Base-by-base conservation (phyloP, 2,888 invertebrate genomes). In the Geotrupes spiniger region DNA sequence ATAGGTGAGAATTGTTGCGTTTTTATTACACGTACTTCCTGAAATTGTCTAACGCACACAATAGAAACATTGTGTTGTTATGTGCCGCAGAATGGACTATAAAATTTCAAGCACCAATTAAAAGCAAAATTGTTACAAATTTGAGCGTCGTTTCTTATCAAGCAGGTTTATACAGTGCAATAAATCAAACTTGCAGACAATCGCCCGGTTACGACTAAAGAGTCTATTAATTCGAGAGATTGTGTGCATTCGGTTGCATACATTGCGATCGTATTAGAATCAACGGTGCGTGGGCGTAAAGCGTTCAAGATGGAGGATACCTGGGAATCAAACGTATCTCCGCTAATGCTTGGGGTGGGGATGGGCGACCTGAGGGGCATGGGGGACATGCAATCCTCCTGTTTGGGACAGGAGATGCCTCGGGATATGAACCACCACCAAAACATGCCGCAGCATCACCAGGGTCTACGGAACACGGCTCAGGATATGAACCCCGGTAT, bases 311-410 rank as follows among this genome's bases (percentile, higher is more conserved):
- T 74, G 74, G 74, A 74, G 63, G 73, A 73, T 58, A 64, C 68
- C 56, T 74, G 73, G 74, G 73, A 73, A 61, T 64, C 67, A 56
- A 71, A 71, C 64, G 70, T 72, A 56, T 69, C 73, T 61, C 73
- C 74, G 54, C 62, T 74, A 60, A 70, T 74, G 69, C 68, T 74
- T 67, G 73, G 73, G 57, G 70, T 71, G 59, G 69, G 68, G 59
- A 69, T 71, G 61, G 63, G 61, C 42, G 70, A 69, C 33, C 59
- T 69, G 58, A 60, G 65, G 57, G 63, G 61, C 47, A 63, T 70
- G 61, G 66, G 64, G 48, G 68, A 70, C 38, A 62, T 70, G 58
- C 64, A 59, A 59, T 53, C 58, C 59, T 56, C 58, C 47, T 59
- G 59, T 44, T 53, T 56, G 43, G 53, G 56, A 46, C 56, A 56